phyloP scores from a whole-genome alignment of 1,140 invertebrate species.

The Drosophila micromelanica region DNA sequence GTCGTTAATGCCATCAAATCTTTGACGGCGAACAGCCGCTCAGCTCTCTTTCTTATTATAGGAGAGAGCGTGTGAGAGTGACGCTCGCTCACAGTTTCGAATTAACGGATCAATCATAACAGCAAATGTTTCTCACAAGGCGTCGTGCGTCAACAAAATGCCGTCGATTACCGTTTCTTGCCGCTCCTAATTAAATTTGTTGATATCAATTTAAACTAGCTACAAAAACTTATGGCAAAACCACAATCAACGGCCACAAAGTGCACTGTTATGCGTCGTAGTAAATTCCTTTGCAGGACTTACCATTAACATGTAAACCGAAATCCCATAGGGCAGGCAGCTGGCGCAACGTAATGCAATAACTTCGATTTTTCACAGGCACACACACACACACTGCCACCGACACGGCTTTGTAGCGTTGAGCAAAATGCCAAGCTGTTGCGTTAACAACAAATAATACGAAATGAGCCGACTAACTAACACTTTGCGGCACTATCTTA shows the following conservation, averaged over 20 bases:
- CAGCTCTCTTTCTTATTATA: constrained; percentile 11
- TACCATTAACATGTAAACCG: constrained; percentile 53
- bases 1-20: constrained; percentile 14
- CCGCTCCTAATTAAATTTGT: constrained; percentile 21
- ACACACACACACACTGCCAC: constrained; percentile 36
- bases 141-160: constrained; percentile 66
- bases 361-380: constrained; percentile 80
- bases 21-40: constrained; percentile 13
- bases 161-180: constrained; percentile 61
- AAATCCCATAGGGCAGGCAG: constrained; percentile 40
- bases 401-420: constrained; percentile 40
- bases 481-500: constrained; percentile 29
- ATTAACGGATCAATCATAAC: constrained; percentile 73
- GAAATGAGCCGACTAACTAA: constrained; percentile 14
- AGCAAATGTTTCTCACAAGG: constrained; percentile 65
- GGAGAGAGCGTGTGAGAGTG: constrained; percentile 7
- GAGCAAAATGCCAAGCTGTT: constrained; percentile 24
- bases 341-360: constrained; percentile 71
- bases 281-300: constrained; percentile 51
- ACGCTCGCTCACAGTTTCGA: constrained; percentile 44
- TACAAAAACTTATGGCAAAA: constrained; percentile 19
- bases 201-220: constrained; percentile 43
- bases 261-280: constrained; percentile 15
- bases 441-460: constrained; percentile 37
- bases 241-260: constrained; percentile 43